phyloP scores from a whole-genome alignment of 1,140 invertebrate genomes.

The Calephelis virginiensis region DNA sequence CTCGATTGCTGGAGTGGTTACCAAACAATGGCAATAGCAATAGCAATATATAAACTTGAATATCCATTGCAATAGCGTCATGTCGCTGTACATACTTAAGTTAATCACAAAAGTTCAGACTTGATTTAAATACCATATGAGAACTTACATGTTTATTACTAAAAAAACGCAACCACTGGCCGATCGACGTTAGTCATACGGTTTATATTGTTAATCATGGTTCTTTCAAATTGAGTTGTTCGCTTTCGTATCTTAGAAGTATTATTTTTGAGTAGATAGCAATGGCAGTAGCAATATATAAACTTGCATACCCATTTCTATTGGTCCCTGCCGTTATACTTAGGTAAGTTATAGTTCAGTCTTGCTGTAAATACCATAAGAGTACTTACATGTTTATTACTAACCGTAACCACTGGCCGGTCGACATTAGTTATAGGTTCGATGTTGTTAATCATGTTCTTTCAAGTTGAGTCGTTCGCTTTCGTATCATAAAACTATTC shows the following conservation, averaged over 20 bases:
- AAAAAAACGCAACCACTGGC: slow-evolving; percentile 2
- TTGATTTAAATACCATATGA: background rate
- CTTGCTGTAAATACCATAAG: background rate
- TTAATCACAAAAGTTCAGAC: background rate
- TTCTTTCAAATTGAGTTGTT: slow-evolving; percentile 4
- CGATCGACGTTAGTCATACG: background rate
- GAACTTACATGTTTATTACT: slow-evolving; percentile 4
- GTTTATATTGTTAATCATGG: slow-evolving; percentile 4
- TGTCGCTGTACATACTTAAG: background rate
- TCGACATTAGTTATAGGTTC: slow-evolving; percentile 10
- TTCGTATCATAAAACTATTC: slow-evolving; percentile 17
- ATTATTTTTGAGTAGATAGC: background rate
- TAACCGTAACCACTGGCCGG: slow-evolving; percentile 8
- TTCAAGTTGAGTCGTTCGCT: slow-evolving; percentile 14
- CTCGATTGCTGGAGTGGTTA: too few relatives aligned
- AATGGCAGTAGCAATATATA: too few relatives aligned
- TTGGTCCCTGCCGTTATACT: background rate
- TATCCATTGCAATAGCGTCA: background rate
- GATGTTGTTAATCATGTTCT: slow-evolving; percentile 14
- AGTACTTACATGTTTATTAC: slow-evolving; percentile 3
- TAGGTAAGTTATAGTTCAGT: background rate
- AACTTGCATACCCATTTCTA: background rate
- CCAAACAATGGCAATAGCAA: too few relatives aligned
- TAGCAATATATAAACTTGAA: background rate
- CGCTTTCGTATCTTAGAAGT: slow-evolving; percentile 10